Conservation (phyloP, 2,113 vertebrate genomes). For the Uria aalge region DNA sequence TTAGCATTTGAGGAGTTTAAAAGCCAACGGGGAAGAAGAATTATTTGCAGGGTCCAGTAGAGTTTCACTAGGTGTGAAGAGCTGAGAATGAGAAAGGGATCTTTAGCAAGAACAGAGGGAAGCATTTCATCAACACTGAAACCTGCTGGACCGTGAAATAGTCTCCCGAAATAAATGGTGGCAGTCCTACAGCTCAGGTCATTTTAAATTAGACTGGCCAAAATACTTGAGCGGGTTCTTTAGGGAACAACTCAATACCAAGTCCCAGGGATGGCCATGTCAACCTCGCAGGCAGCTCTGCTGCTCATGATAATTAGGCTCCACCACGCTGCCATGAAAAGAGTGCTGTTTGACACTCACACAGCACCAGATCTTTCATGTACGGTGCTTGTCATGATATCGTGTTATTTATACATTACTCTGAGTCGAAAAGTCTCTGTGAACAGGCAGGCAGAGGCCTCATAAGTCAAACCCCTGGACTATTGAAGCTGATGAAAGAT, state of each 20-base stretch:
- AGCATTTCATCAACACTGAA: slow-evolving; percentile 43
- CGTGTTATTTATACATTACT: background rate
- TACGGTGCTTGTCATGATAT: background rate
- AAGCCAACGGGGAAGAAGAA: slow-evolving; percentile 35
- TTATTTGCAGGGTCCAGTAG: slow-evolving; percentile 25
- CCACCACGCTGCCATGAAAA: background rate
- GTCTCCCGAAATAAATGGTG: slow-evolving; percentile 19
- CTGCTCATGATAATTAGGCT: background rate
- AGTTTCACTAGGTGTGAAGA: slow-evolving; percentile 8
- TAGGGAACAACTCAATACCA: slow-evolving; percentile 1
- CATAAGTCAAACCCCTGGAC: slow-evolving; percentile 6
- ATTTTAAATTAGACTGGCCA: slow-evolving; percentile 35
- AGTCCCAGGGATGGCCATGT: background rate
- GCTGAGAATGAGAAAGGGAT: slow-evolving; percentile 19
- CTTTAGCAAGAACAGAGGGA: slow-evolving; percentile 46
- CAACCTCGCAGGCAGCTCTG: background rate
- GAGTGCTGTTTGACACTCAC: background rate
- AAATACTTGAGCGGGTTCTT: background rate
- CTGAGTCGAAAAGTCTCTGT: background rate
- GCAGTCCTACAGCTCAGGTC: background rate
- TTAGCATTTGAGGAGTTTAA: background rate
- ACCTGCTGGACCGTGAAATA: slow-evolving; percentile 45
- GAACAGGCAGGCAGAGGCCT: background rate
- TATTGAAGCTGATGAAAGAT: background rate
- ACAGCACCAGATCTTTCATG: background rate